Evolutionary conservation across 2,797 vertebrate species (phyloP).

Genomic region (Tenualosa thibaudeaui): DNA sequence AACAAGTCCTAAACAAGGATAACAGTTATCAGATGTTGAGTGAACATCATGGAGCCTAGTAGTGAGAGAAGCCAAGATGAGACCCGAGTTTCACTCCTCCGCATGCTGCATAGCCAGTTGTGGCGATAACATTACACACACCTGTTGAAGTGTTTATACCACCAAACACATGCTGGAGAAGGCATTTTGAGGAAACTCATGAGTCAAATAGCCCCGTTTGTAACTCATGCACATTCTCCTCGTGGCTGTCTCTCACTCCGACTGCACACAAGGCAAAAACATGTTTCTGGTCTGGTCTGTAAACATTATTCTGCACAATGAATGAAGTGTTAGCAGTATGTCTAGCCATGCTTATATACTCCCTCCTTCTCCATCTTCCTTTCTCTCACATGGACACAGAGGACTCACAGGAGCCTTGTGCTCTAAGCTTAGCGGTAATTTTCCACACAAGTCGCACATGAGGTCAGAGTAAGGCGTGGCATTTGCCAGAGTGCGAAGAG

Average conservation of each 20-base stretch:
- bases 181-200: neutral
- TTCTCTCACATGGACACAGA: neutral
- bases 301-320: neutral
- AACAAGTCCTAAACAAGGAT: neutral
- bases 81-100: neutral
- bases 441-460: slow-evolving; percentile 68
- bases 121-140: neutral
- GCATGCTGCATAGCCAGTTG: neutral
- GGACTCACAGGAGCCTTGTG: slow-evolving; percentile 58
- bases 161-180: neutral
- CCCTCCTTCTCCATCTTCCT: neutral
- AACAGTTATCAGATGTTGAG: neutral
- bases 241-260: neutral
- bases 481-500: slow-evolving; percentile 48
- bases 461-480: slow-evolving; percentile 64
- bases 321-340: neutral
- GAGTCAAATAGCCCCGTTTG: neutral
- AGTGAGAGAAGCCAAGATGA: neutral
- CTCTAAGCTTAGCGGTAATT: slow-evolving; percentile 71
- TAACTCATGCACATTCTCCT: neutral
- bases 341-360: neutral
- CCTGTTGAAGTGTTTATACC: neutral
- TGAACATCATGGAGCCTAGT: neutral
- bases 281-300: neutral
- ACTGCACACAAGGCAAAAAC: neutral